phyloP scores from a whole-genome alignment of 2,113 vertebrate genomes.

The Crotalus viridis region DNA sequence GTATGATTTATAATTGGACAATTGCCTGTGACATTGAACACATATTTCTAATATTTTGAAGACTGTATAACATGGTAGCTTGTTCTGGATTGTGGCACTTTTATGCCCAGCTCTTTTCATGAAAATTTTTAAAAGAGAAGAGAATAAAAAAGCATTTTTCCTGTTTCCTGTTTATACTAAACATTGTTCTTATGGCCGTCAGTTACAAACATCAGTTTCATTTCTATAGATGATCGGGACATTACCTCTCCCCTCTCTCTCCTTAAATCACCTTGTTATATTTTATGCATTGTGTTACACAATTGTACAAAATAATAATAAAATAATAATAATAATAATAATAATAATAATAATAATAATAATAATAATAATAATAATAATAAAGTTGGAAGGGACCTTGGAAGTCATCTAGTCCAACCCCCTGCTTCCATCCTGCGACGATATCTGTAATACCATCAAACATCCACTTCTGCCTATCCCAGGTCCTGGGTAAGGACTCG shows the following conservation, averaged over 20 bases:
- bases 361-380: too few relatives aligned
- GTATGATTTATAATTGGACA: background rate
- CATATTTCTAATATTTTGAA: background rate
- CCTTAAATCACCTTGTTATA: too few relatives aligned
- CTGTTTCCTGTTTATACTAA: background rate
- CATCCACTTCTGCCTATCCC: too few relatives aligned
- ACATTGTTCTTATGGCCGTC: background rate
- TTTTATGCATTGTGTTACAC: background rate
- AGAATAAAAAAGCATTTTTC: background rate
- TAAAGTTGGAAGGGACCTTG: too few relatives aligned
- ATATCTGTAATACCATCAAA: too few relatives aligned
- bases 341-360: too few relatives aligned
- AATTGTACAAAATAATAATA: background rate
- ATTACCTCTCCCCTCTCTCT: background rate
- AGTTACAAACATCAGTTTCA: background rate
- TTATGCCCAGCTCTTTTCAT: background rate
- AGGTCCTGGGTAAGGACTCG: too few relatives aligned
- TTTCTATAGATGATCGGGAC: background rate
- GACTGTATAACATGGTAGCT: background rate
- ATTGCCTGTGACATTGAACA: background rate
- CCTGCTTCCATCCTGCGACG: too few relatives aligned
- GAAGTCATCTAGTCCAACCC: too few relatives aligned
- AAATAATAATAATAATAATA: too few relatives aligned
- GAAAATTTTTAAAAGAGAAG: background rate
- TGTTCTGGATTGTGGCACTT: background rate